Evolutionary conservation across 2,113 vertebrate genomes (phyloP), one percentile per base, ranked within the genome.

Genomic region (Prinia subflava): DNA sequence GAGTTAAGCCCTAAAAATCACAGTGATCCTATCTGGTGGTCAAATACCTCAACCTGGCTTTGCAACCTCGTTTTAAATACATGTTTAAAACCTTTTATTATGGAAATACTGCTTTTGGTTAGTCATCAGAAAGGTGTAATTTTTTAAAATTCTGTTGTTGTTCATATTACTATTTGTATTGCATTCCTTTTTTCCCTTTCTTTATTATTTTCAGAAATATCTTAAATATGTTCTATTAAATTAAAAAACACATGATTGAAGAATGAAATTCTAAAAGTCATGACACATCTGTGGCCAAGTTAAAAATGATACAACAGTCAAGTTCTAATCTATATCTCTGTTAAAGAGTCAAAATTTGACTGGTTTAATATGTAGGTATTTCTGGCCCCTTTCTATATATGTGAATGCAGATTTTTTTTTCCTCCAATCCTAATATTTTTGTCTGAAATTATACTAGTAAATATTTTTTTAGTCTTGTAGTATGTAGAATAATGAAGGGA

Each of bases 141-240:
- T 2, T n/a, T 76, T 81, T 15, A 84, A 39, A 39, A 50, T 77
- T 2, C 1, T n/a, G 11, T 25, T 73, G 4, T 46, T 80, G 55
- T 62, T 90, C 4, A 27, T 64, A 68, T 44, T 77, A 9, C 0
- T 49, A 7, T n/a, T 44, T 35, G 5, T 76, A 44, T 42, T 33
- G 39, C 3, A 25, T 62, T 57, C 1, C 0, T 31, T 50, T 57
- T 5, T 10, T 7, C 2, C 7, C 4, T 39, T 3, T 78, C 4
- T 47, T 80, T 52, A 19, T 7, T 62, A 10, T 47, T 82, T 79
- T 83, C 41, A 78, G 24, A 53, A 60, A 62, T 42, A 1, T 49
- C 8, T 59, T 59, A 50, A 76, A 76, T 35, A 2, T 4, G 1
- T 49, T 49, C 2, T 75, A 53, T 75, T 83, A 68, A 47, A 83